Conservation (phyloP, 2,797 vertebrate genomes). For the Hoplostethus atlanticus region DNA sequence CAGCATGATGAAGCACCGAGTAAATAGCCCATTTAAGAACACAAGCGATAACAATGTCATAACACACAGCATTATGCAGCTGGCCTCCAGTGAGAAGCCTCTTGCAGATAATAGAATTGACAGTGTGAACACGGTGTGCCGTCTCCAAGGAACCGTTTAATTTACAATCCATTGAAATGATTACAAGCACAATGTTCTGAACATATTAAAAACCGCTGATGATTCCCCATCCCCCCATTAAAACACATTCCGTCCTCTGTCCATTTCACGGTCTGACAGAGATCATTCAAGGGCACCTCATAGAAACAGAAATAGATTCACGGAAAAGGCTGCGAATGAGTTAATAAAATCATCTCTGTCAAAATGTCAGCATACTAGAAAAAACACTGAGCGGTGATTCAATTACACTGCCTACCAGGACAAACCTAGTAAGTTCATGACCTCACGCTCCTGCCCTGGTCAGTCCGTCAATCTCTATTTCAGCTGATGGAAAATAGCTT, state of each 20-base stretch:
- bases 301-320: not conserved
- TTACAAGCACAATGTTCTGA: slow-evolving; percentile 51
- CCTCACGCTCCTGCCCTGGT: not conserved
- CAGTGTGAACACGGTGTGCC: slow-evolving; percentile 49
- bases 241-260: slow-evolving; percentile 36
- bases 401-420: slow-evolving; percentile 14
- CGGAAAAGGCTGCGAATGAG: slow-evolving; percentile 16
- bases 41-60: not conserved
- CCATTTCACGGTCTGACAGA: slow-evolving; percentile 29
- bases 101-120: slow-evolving; percentile 46
- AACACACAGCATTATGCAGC: slow-evolving; percentile 28
- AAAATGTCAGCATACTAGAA: slow-evolving; percentile 45
- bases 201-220: slow-evolving; percentile 36
- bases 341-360: slow-evolving; percentile 42
- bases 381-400: slow-evolving; percentile 12
- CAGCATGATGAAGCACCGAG: slow-evolving; percentile 9
- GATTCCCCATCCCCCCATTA: slow-evolving; percentile 29
- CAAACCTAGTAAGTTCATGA: not conserved
- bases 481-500: not conserved
- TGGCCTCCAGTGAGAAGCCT: slow-evolving; percentile 26
- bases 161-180: slow-evolving; percentile 53
- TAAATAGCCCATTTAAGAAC: slow-evolving; percentile 26
- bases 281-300: slow-evolving; percentile 17
- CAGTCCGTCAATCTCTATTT: not conserved
- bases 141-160: slow-evolving; percentile 62